phyloP scores from a whole-genome alignment of 2,888 invertebrate genomes.

The Antheraea yamamai region DNA sequence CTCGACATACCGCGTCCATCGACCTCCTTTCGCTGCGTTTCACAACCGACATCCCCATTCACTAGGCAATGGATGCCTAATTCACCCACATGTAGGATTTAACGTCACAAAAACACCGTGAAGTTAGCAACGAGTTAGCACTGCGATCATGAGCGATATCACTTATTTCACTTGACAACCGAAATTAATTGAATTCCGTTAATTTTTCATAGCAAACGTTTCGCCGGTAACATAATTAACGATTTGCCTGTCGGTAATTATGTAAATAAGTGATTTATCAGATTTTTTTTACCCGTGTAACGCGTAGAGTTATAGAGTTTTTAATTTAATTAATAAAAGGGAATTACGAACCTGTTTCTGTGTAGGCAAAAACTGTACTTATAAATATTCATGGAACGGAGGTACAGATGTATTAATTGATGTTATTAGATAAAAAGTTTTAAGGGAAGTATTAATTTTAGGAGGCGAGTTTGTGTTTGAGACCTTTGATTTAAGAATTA shows the following conservation, averaged over 20 bases:
- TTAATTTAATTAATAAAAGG: conserved; percentile 16
- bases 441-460: neutral
- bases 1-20: conserved; percentile 53
- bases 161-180: conserved; percentile 38
- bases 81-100: neutral
- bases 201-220: conserved; percentile 43
- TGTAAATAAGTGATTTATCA: conserved; percentile 34
- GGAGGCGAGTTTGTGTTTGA: neutral
- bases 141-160: conserved; percentile 11
- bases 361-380: conserved; percentile 2
- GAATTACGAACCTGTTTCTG: conserved; percentile 9
- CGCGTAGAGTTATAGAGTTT: conserved; percentile 13
- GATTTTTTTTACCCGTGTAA: conserved; percentile 21
- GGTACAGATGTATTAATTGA: neutral
- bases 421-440: conserved; percentile 2
- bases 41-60: neutral
- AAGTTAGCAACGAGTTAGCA: conserved; percentile 15
- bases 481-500: too few relatives aligned
- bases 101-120: neutral
- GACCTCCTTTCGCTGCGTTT: conserved; percentile 29
- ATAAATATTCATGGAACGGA: conserved; percentile 2
- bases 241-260: conserved; percentile 27
- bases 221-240: conserved; percentile 33
- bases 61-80: conserved; percentile 3
- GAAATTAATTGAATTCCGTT: conserved; percentile 52